These are phyloP conservation scores for Phaenicophaeus curvirostris DNA, from an alignment of 2,797 vertebrate species.

Conservation along the genomic window DNA sequence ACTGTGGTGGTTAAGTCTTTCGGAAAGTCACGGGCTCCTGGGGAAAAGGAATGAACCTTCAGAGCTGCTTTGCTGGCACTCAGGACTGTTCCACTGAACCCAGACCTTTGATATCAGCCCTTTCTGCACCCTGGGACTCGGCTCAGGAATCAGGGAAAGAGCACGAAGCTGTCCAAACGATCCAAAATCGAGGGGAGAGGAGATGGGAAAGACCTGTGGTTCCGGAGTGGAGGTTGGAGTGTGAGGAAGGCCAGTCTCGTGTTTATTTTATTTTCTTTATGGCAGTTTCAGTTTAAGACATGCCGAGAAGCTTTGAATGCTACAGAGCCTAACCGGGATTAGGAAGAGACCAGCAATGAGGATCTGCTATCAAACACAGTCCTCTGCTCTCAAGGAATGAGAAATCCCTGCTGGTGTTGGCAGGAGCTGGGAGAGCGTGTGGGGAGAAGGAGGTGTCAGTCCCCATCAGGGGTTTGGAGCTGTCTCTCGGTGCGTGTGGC, in stretches of 20 bases:
- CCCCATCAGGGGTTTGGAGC: background rate
- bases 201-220: background rate
- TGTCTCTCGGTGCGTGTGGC: rapidly evolving
- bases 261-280: background rate
- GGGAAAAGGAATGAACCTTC: background rate
- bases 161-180: rapidly evolving
- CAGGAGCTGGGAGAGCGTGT: background rate
- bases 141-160: rapidly evolving
- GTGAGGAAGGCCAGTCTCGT: background rate
- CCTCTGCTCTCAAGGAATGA: background rate
- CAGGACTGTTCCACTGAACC: rapidly evolving
- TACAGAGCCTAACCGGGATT: background rate
- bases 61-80: rapidly evolving
- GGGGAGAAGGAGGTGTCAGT: background rate
- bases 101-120: rapidly evolving
- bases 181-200: rapidly evolving
- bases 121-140: background rate
- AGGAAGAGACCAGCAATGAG: background rate
- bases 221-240: background rate
- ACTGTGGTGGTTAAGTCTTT: rapidly evolving
- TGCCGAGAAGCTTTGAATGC: background rate
- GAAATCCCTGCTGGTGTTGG: rapidly evolving
- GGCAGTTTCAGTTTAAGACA: background rate
- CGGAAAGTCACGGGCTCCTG: background rate
- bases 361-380: background rate